Evolutionary conservation across 30 jellyfish, hydroid and myxozoan genomes (phyloP), one percentile per base, ranked within the genome.

Genomic region (Aurelia sp.): DNA sequence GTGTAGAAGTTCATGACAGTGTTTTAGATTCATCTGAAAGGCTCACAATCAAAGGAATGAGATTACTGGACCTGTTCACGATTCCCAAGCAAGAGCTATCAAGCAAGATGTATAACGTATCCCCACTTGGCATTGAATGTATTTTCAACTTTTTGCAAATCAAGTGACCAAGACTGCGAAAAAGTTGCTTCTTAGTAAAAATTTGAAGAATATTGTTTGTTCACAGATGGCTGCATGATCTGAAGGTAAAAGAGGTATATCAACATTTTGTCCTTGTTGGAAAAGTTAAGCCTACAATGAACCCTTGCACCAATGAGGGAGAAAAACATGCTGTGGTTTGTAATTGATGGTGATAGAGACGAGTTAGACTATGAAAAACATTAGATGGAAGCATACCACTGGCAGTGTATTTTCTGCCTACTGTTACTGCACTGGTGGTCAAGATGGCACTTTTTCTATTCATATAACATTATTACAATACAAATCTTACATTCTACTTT

Each of bases 21-120:
- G 81, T 18, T 33, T 50, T 79, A 47, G 89, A 79, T 79, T 79
- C 63, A 73, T 79, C 89, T 62, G 89, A 79, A 15, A 41, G 89
- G 71, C 81, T 62, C 69, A 79, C 81, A 37, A 62, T 79, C 5
- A 79, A 79, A 79, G 89, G 89, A 19, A 18, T 61, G 19, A 79
- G 63, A 61, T 52, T 79, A 41, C 89, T 73, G 33, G 89, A 79
- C 68, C 81, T 2, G 30, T 62, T 79, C 62, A 52, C 73, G 11
- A 79, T 79, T 79, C 89, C 81, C 0, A 19, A 37, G 71, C 62
- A 77, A 61, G 89, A 79, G 81, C 70, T 62, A 6, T 64, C 70
- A 31, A 79, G 62, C 80, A 79, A 64, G 55, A 79, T 79, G 55
- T 61, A 62, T 21, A 79, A 47, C 11, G 21, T 66, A 22, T 82